phyloP scores from a whole-genome alignment of 1,140 invertebrate species.

The Zaprionus inermis region DNA sequence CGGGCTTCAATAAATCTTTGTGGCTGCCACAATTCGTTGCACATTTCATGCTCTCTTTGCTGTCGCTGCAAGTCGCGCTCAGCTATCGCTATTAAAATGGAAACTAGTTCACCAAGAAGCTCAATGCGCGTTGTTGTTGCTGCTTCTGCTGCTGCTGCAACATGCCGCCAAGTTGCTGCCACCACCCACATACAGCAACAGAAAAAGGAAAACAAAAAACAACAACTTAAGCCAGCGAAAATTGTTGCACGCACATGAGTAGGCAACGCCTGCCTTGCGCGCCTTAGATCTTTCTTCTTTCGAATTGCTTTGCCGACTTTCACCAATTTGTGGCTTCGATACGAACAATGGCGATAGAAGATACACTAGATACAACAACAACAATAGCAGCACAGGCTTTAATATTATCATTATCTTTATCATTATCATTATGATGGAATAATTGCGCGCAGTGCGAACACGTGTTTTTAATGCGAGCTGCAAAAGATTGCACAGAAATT shows the following conservation, averaged over 20 bases:
- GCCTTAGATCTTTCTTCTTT: constrained; percentile 18
- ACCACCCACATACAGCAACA: constrained; percentile 47
- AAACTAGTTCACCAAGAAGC: constrained; percentile 79
- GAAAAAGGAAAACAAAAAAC: constrained; percentile 25
- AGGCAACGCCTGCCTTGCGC: constrained; percentile 23
- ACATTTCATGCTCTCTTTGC: constrained; percentile 82
- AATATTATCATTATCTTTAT: constrained; percentile 23
- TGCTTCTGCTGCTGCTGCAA: constrained; percentile 45
- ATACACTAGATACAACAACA: constrained; percentile 3
- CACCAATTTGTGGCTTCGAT: constrained; percentile 71
- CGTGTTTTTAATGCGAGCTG: constrained; percentile 24
- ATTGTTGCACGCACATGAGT: constrained; percentile 69
- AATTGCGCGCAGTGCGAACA: constrained; percentile 28
- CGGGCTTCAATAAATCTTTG: constrained; percentile 75
- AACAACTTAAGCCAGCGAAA: constrained; percentile 48
- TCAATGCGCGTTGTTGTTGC: constrained; percentile 54
- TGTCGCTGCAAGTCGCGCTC: constrained; percentile 21
- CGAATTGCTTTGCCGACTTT: constrained; percentile 63
- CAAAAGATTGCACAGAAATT: background rate
- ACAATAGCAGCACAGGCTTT: constrained; percentile 26
- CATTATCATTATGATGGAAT: constrained; percentile 23
- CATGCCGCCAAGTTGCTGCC: constrained; percentile 30
- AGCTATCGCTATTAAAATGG: constrained; percentile 68
- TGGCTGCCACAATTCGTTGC: constrained; percentile 79
- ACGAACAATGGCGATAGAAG: constrained; percentile 47